Evolutionary conservation across 2,113 vertebrate genomes (phyloP), one percentile per base, ranked within the genome.

Genomic region (Rhizomys pruinosus): DNA sequence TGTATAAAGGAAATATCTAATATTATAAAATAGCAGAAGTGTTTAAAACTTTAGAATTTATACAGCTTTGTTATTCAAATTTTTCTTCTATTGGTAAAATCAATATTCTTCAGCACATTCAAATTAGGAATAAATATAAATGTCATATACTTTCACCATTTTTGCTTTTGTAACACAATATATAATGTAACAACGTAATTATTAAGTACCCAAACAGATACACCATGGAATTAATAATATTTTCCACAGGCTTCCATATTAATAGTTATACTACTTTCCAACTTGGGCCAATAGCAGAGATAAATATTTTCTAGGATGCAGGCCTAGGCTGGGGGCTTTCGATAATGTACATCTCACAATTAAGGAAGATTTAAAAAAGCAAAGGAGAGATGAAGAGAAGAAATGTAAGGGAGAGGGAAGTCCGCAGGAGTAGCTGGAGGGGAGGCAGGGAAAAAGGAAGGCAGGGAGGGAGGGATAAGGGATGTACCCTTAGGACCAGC

Each of bases 11-110:
- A 79, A 93, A 57, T 91, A 37, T 8, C 15, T 69, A 66, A 89
- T 10, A 47, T 25, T 78, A 84, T 8, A 87, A 55, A 92, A 86
- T 57, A 88, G 84, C 25, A 66, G 13, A 2, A 39, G 11, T 87
- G 13, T 95, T 90, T 72, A 73, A 95, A 92, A 59, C 27, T 2
- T 27, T 94, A 90, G 39, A 81, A 93, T 44, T 55, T 90, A 7
- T 63, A 16, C 11, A 73, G 29, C 23, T 52, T 94, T 74, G 44
- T 66, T 76, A 79, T 74, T 92, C 20, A 95, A 69, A 3, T 55
- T 92, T 91, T 85, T 87, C 57, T 55, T 88, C 57, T 74, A 0
- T n/a, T 73, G 44, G 9, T 78, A 27, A 91, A 78, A 79, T 86
- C 85, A 86, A 69, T 44, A 87, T 19, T 22, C 20, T 27, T 93